These are phyloP conservation scores for Pseudeuparius sepicola DNA, from an alignment of 2,888 invertebrate genomes.

Conservation along the genomic window DNA sequence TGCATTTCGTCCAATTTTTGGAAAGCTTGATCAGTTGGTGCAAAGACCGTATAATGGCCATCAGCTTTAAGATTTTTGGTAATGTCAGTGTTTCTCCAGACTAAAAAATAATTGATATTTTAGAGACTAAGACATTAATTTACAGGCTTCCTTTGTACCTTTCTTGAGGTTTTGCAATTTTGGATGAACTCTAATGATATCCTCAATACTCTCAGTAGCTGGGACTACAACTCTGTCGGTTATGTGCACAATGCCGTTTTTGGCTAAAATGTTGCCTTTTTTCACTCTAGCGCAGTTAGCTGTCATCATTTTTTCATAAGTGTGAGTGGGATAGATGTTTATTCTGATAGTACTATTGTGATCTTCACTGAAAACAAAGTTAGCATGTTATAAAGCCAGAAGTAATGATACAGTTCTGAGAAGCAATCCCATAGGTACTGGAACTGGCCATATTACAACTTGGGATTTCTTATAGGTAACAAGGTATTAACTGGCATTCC, in stretches of 20 bases:
- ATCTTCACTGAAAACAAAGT: slow-evolving; percentile 32
- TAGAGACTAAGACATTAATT: background rate
- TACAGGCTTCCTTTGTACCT: slow-evolving; percentile 30
- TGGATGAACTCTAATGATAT: slow-evolving; percentile 47
- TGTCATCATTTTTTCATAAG: slow-evolving; percentile 43
- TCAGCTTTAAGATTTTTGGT: slow-evolving; percentile 43
- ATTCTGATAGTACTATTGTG: slow-evolving; percentile 45
- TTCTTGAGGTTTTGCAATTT: slow-evolving; percentile 49
- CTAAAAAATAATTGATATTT: slow-evolving; percentile 31
- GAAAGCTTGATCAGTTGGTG: slow-evolving; percentile 58
- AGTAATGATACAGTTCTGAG: too few relatives aligned
- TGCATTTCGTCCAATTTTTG: slow-evolving; percentile 45
- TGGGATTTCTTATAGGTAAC: too few relatives aligned
- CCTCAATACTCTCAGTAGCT: slow-evolving; percentile 44
- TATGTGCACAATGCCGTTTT: slow-evolving; percentile 57
- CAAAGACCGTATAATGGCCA: slow-evolving; percentile 53
- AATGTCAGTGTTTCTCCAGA: slow-evolving; percentile 48
- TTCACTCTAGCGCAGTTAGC: slow-evolving; percentile 58
- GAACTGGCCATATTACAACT: too few relatives aligned
- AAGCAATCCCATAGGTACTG: too few relatives aligned
- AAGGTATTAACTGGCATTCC: too few relatives aligned
- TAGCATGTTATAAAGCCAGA: too few relatives aligned
- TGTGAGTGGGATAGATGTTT: slow-evolving; percentile 46
- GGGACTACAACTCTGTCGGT: slow-evolving; percentile 51
- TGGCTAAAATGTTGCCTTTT: slow-evolving; percentile 50